Base-by-base conservation (phyloP, 2,113 vertebrate genomes). In the Oryzias woworae region DNA sequence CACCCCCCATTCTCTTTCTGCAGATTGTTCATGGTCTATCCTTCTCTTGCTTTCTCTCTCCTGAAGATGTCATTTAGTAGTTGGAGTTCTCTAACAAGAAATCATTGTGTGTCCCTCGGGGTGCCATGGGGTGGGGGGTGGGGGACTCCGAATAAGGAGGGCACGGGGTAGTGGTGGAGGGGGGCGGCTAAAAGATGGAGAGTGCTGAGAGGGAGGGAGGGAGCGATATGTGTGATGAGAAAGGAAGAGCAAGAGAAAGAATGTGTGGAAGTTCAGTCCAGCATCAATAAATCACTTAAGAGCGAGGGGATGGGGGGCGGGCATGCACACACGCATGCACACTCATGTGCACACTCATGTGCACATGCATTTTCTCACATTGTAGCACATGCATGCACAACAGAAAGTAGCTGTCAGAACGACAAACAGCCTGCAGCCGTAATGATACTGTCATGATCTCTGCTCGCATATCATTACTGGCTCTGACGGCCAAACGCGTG, bases 71-170 rank as follows among this genome's bases (percentile, higher is more conserved):
- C 86, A 90, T 89, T 92, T 92, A 84, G 83, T 91, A 85, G 86
- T 88, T 89, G 86, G 80, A 84, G 80, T 89, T 88, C 86, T 89
- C 88, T 90, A 90, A 90, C 91, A 91, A 92, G 91, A 90, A 91
- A 87, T 91, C 89, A 90, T 92, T 92, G 86, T 91, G 85, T 88
- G 80, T 89, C 86, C 83, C 85, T 73, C 71, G 83, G 85, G 84
- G 73, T 78, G 79, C 31, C 31, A 36, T 7, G 79, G 16, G 49
- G 49, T 68, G 70, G 77, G 58, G 78, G 78, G 3, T 4, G 15
- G 70, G 71, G 75, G 82, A 86, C 88, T 85, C 77, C 82, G 70
- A 76, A 72, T 64, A 69, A 49, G 78, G 72, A 64, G 58, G 67
- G 70, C 46, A 55, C 8, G 72, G 53, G 50, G 43, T 31, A 57